Base-by-base conservation (phyloP, 2,888 invertebrate genomes). In the Xanthorhoe spadicearia region DNA sequence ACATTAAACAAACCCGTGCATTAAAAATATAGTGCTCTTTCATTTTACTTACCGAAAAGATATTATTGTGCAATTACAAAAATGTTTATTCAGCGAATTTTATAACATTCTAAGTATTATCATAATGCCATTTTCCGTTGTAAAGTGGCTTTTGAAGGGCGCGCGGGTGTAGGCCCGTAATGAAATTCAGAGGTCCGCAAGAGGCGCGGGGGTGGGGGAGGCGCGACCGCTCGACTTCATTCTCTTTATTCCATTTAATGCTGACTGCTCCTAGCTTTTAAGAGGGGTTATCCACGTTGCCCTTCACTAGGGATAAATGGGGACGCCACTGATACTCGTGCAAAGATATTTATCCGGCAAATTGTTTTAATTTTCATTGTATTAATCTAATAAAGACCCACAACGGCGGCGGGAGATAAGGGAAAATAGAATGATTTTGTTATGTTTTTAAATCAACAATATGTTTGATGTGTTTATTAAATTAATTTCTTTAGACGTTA, bases 291-390 rank as follows among this genome's bases (percentile, higher is more conserved):
- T 92, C 90, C 91, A 86, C 85, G 87, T 89, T 89, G 91, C 92
- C 92, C 92, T 90, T 88, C 89, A 86, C 87, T 84, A 86, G 80
- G 90, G 89, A 90, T 90, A 90, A 90, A 91, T 87, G 89, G 90
- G 91, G 91, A 89, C 83, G 89, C 90, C 89, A 90, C 89, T 89
- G 91, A 92, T 92, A 91, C 88, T 88, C 81, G 87, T 84, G 86
- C 85, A 85, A 89, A 92, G 93, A 93, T 92, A 93, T 93, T 93
- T 92, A 93, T 92, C 93, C 92, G 92, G 93, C 93, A 93, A 93
- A 93, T 93, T 93, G 93, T 93, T 93, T 93, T 92, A 93, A 93
- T 93, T 93, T 93, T 92, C 92, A 92, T 92, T 92, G 92, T 90
- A 91, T 91, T 91, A 87, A 92, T 90, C 85, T 89, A 91, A 91